Evolutionary conservation across 1,140 invertebrate genomes (phyloP).

Genomic region (Pentalonia nigronervosa): DNA sequence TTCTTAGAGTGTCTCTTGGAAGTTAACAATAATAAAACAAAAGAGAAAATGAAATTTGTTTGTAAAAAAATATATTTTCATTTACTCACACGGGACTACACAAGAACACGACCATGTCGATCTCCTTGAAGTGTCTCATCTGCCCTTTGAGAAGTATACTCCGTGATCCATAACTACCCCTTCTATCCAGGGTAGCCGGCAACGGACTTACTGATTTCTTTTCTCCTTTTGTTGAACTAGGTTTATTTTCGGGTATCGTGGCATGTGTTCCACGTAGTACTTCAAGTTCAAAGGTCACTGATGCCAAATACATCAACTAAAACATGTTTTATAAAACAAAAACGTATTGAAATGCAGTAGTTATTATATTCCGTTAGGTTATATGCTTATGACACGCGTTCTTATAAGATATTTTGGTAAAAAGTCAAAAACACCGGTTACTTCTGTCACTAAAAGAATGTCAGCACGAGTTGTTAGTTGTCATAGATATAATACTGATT

Average conservation of each 20-base stretch:
- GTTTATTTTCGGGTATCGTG: constrained; percentile 60
- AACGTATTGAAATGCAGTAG: background rate
- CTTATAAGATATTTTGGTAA: background rate
- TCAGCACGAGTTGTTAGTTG: background rate
- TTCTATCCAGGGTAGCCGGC: constrained; percentile 64
- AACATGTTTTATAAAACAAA: constrained; percentile 56
- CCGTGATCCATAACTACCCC: constrained; percentile 74
- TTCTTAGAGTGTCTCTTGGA: background rate
- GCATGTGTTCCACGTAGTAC: constrained; percentile 67
- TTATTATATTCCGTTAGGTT: background rate
- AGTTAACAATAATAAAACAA: background rate
- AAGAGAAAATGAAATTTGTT: background rate
- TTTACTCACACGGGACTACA: constrained; percentile 82
- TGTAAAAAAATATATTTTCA: background rate
- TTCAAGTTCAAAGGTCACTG: constrained; percentile 80
- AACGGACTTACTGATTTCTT: constrained; percentile 59
- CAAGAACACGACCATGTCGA: constrained; percentile 80
- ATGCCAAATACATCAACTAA: constrained; percentile 75
- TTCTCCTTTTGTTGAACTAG: constrained; percentile 56
- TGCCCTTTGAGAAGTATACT: constrained; percentile 83
- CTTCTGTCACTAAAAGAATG: background rate
- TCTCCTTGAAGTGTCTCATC: constrained; percentile 81
- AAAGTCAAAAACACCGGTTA: background rate
- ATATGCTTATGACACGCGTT: background rate
- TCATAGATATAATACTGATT: background rate